Conservation (phyloP, 2,113 vertebrate genomes). For the Hydropotes inermis region DNA sequence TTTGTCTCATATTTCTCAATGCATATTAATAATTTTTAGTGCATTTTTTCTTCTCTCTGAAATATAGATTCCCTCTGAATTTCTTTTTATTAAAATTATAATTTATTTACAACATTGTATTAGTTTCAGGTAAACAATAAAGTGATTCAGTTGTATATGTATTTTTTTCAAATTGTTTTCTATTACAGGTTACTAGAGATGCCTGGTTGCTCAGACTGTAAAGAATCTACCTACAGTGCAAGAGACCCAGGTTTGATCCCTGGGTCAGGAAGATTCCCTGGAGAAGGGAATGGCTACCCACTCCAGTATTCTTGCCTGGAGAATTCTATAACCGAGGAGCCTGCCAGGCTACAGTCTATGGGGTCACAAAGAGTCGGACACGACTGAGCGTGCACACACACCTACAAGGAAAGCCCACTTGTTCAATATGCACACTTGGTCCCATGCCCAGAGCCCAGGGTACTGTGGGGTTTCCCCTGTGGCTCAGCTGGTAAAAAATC, state of each 20-base stretch:
- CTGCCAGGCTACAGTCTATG: rapidly evolving
- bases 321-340: background rate
- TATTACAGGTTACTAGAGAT: background rate
- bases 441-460: background rate
- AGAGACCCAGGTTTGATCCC: background rate
- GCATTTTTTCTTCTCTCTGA: background rate
- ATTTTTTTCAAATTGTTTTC: background rate
- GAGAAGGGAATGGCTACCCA: background rate
- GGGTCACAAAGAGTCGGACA: background rate
- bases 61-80: background rate
- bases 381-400: background rate
- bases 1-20: background rate
- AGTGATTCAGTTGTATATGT: background rate
- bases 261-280: background rate
- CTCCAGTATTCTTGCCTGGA: background rate
- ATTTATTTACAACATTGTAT: background rate
- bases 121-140: background rate
- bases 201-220: background rate
- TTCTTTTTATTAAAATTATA: background rate
- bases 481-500: background rate
- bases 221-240: background rate
- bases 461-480: background rate
- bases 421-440: background rate
- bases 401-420: background rate
- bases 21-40: background rate